These are phyloP conservation scores for Palythoa caribaeorum DNA, from an alignment of 92 coral and sea anemone species.

Conservation along the genomic window DNA sequence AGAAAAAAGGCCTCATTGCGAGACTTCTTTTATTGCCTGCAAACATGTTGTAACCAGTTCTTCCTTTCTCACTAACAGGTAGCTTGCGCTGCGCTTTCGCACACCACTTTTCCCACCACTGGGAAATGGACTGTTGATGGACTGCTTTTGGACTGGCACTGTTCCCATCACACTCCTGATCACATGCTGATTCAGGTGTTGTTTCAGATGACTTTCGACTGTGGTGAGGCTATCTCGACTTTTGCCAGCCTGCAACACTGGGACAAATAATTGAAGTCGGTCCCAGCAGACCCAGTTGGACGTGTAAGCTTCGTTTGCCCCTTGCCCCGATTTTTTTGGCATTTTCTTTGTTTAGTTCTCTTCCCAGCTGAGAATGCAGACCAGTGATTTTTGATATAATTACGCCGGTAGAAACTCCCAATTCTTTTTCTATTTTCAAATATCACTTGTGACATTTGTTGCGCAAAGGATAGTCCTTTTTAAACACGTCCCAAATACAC, in stretches of 20 bases:
- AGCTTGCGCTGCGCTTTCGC: background rate
- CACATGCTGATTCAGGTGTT: background rate
- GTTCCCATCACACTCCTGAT: background rate
- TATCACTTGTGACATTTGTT: too few relatives aligned
- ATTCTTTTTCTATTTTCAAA: too few relatives aligned
- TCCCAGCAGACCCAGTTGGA: background rate
- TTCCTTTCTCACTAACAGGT: slow-evolving; percentile 4
- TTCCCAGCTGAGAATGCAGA: too few relatives aligned
- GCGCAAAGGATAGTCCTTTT: too few relatives aligned
- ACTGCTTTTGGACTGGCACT: background rate
- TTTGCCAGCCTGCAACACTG: background rate
- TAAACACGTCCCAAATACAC: too few relatives aligned
- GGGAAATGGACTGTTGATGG: too few relatives aligned
- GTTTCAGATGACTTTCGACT: background rate
- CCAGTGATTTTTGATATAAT: background rate
- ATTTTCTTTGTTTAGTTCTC: background rate
- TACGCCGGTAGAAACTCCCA: background rate
- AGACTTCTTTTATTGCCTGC: slow-evolving; percentile 56
- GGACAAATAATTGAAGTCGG: background rate
- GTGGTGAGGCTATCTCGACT: background rate
- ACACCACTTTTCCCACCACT: background rate
- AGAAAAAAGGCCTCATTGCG: background rate
- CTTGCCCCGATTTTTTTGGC: background rate
- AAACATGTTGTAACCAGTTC: slow-evolving; percentile 64
- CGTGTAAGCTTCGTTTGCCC: too few relatives aligned